Base-by-base conservation (phyloP, 2,113 vertebrate species). In the Fregata magnificens region DNA sequence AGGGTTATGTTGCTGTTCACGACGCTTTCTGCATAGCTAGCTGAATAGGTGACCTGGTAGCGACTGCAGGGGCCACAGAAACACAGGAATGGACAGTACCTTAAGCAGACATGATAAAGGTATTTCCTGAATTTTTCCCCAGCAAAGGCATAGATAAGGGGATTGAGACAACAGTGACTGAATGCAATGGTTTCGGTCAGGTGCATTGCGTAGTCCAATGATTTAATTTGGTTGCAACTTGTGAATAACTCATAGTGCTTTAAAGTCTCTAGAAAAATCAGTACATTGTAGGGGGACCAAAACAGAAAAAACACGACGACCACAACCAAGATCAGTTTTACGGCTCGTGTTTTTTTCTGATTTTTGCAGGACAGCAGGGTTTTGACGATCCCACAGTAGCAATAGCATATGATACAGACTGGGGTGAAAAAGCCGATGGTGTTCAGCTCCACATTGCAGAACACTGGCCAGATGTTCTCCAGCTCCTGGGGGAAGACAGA, bases 131-230 rank as follows among this genome's bases (percentile, higher is more conserved):
- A 99, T 91, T 99, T 99, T 96, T 99, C 98, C 31, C 99, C 99
- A 26, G 99, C 98, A 71, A 99, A 99, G 3, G 98, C 99, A 11
- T 99, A 99, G 93, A 99, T 99, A 14, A 99, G 12, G 34, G 99
- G 99, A 76, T 99, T 99, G 25, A 99, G 94, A 42, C 99, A 99
- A 42, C 99, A 99, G 93, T 99, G 99, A 47, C 95, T 97, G 78
- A 99, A 98, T 0, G 99, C 98, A 11, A 99, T 84, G 5, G 98
- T 96, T 97, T 99, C 99, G 0, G 99, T 97, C 77, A 98, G 93
- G 4, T 42, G 56, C 95, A 99, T 93, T 12, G 98, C 98, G 0
- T 94, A 52, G 52, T 79, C 96, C 36, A 99, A 3, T 5, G 53
- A 40, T 58, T 69, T 73, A 24, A 62, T 90, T 11, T 59, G 16